These are phyloP conservation scores for Micromys minutus DNA, from an alignment of 2,113 vertebrate species.

Conservation along the genomic window DNA sequence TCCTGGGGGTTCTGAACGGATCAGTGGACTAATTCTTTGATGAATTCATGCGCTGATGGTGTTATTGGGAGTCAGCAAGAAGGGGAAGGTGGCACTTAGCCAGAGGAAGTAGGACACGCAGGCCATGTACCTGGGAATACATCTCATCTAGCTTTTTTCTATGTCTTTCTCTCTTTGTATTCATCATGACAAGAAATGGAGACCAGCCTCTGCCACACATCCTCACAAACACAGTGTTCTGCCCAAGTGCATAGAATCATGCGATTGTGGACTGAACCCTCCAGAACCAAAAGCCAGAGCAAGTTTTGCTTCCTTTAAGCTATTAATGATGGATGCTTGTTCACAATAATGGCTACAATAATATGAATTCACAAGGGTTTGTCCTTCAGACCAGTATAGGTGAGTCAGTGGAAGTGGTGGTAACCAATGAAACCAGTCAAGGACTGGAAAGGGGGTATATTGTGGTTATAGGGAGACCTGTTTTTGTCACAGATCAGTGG, in stretches of 20 bases:
- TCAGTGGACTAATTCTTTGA: background rate
- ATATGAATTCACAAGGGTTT: background rate
- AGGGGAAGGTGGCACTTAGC: background rate
- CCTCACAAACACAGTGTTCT: background rate
- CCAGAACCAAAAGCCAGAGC: background rate
- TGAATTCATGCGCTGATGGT: background rate
- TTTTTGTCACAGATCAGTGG: background rate
- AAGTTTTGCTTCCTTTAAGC: background rate
- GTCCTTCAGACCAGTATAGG: background rate
- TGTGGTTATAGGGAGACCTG: background rate
- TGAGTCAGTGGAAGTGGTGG: background rate
- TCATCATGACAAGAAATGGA: background rate
- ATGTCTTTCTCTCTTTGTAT: background rate
- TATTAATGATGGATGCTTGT: background rate
- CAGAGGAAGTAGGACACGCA: background rate
- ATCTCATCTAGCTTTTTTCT: background rate
- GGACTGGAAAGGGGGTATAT: rapidly evolving
- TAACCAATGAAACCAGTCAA: background rate
- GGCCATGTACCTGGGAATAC: background rate
- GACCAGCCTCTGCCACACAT: background rate
- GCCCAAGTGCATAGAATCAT: background rate
- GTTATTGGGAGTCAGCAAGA: background rate
- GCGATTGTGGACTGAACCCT: too few relatives aligned
- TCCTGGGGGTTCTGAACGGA: background rate
- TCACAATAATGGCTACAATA: background rate